phyloP scores from a whole-genome alignment of 2,113 vertebrate species.

The Oreochromis tanganicae region DNA sequence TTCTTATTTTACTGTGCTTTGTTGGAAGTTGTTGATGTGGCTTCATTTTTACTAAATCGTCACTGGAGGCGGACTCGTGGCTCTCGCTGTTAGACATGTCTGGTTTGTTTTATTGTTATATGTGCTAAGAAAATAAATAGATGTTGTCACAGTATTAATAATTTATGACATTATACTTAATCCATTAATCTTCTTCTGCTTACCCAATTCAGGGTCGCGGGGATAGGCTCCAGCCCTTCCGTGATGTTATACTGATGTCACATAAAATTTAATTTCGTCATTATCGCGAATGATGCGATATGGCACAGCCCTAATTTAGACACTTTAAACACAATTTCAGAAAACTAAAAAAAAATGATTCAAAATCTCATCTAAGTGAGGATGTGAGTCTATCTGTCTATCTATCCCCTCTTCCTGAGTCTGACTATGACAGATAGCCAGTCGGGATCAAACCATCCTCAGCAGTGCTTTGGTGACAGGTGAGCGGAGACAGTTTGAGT shows the following conservation, averaged over 20 bases:
- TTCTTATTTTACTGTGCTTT: background rate
- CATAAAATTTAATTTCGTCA: background rate
- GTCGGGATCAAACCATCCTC: slow-evolving; percentile 51
- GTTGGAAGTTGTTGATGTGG: background rate
- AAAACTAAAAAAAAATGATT: background rate
- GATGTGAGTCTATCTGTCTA: background rate
- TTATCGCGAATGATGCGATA: fast-evolving
- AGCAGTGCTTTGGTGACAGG: slow-evolving; percentile 48
- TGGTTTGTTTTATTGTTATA: background rate
- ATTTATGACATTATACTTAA: background rate
- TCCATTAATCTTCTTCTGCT: background rate
- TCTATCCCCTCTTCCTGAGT: background rate
- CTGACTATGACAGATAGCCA: slow-evolving; percentile 67
- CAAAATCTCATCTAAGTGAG: background rate
- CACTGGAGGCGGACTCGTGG: background rate
- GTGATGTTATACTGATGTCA: background rate
- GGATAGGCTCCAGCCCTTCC: background rate
- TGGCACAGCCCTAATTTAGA: background rate
- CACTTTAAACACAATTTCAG: background rate
- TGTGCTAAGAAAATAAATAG: background rate
- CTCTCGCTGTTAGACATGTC: background rate
- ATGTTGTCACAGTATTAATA: background rate
- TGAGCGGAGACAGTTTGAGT: slow-evolving; percentile 69
- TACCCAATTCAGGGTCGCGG: background rate
- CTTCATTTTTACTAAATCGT: background rate